phyloP scores from a whole-genome alignment of 2,113 vertebrate species.

The Limnothrissa miodon region DNA sequence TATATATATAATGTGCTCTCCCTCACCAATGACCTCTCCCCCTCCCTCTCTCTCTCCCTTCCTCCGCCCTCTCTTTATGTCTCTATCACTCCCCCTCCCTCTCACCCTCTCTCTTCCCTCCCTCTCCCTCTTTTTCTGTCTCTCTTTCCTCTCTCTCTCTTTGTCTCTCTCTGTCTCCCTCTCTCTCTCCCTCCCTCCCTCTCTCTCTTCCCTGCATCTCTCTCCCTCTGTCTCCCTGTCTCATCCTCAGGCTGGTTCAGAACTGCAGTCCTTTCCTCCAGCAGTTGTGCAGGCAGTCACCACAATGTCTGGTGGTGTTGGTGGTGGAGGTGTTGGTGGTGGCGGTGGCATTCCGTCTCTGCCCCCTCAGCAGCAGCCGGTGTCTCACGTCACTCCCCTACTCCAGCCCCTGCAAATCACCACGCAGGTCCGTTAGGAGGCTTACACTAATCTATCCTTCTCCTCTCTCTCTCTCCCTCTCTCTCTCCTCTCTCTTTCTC shows the following conservation, averaged over 20 bases:
- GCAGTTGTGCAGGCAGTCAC: conserved; percentile 61
- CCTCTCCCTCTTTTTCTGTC: not conserved
- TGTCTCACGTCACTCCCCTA: conserved; percentile 51
- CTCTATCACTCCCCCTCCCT: not conserved
- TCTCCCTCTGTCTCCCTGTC: conserved; percentile 70
- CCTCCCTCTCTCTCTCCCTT: not conserved
- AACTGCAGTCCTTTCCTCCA: conserved; percentile 60
- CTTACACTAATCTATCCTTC: not conserved
- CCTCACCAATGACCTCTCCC: not conserved
- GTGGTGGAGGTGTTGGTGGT: too few species aligned
- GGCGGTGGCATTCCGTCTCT: too few species aligned
- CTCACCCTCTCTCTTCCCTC: not conserved
- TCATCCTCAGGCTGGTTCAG: conserved; percentile 66
- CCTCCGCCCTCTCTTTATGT: not conserved
- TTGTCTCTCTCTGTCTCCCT: not conserved
- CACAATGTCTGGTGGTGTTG: conserved; percentile 24
- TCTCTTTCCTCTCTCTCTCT: not conserved
- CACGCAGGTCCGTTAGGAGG: conserved; percentile 60
- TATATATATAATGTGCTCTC: not conserved
- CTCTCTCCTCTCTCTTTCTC: not conserved
- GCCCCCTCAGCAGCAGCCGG: conserved; percentile 55
- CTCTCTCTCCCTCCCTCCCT: conserved; percentile 17
- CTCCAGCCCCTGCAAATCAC: conserved; percentile 81
- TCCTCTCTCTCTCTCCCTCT: too few species aligned
- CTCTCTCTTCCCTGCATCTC: conserved; percentile 59